Base-by-base conservation (phyloP, 2,113 vertebrate genomes). In the Mus pahari region DNA sequence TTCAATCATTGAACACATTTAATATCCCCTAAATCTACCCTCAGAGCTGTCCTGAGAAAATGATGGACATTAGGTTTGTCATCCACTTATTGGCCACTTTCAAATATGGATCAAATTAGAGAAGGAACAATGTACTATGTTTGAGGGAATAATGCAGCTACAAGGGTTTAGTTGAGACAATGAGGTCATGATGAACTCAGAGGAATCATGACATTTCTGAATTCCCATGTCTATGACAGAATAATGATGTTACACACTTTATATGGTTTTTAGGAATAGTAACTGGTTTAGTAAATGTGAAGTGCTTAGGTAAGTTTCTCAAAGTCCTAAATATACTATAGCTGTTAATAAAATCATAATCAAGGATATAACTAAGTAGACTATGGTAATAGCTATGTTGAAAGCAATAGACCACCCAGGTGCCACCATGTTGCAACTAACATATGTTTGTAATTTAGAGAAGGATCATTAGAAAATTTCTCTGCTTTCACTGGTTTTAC, bases 401-500 rank as follows among this genome's bases (percentile, higher is more conserved):
- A 82, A 89, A 87, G 31, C 60, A 93, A 71, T 0, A 79, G 33
- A 53, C 31, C 95, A 92, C 22, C 20, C 22, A 87, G 20, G 13
- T 60, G 82, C 73, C 22, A 83, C 9, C 8, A 66, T 22, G 60
- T 16, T 53, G 7, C 28, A 77, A 88, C 24, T 70, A 81, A 62
- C 24, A 45, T 26, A 71, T 66, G n/a, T 19, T 31, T 31, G 48
- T 7, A 89, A 62, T 86, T 92, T 68, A 13, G 26, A 90, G 36
- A 86, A 22, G 26, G 16, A 88, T 33, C 89, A 78, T 53, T 71
- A 92, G 4, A 90, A 79, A 79, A 92, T 50, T 45, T 22, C 16
- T 90, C 42, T 83, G 12, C 17, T 93, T 96, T 92, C 33, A 88
- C 19, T 66, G 17, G 75, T 62, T 74, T 91, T 22, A 86, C 33